Conservation (phyloP, 2,888 invertebrate genomes). For the Chloroclystis v-ata region DNA sequence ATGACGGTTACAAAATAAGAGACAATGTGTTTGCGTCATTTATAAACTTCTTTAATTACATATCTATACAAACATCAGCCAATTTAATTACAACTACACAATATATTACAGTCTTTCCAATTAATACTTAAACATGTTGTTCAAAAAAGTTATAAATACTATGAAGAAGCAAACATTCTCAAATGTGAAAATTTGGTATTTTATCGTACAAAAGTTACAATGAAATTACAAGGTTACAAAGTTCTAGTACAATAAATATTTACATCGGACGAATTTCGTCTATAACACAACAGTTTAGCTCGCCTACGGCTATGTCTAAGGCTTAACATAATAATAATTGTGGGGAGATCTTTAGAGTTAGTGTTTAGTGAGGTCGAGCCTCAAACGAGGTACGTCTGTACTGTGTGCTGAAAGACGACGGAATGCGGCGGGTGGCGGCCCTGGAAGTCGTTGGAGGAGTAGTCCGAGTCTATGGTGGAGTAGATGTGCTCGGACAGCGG, state of each 20-base stretch:
- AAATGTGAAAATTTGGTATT: slow-evolving; percentile 77
- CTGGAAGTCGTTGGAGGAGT: slow-evolving; percentile 81
- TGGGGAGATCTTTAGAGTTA: slow-evolving; percentile 59
- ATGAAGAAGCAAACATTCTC: slow-evolving; percentile 66
- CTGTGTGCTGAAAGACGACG: slow-evolving; percentile 70
- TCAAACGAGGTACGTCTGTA: slow-evolving; percentile 72
- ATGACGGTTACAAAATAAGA: slow-evolving; percentile 29
- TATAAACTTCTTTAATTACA: slow-evolving; percentile 73
- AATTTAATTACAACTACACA: slow-evolving; percentile 70
- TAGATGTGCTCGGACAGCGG: slow-evolving; percentile 93
- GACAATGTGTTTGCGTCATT: slow-evolving; percentile 41
- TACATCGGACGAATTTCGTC: slow-evolving; percentile 60
- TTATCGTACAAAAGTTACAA: slow-evolving; percentile 75
- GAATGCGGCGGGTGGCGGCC: slow-evolving; percentile 67
- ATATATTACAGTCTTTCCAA: slow-evolving; percentile 77
- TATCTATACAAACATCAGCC: slow-evolving; percentile 75
- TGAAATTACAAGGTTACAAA: slow-evolving; percentile 47
- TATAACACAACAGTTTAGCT: slow-evolving; percentile 58
- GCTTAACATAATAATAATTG: slow-evolving; percentile 47
- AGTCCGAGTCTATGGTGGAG: slow-evolving; percentile 93
- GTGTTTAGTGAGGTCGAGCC: slow-evolving; percentile 39
- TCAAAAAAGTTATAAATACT: slow-evolving; percentile 62
- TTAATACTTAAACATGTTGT: slow-evolving; percentile 70
- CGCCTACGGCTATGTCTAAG: slow-evolving; percentile 57
- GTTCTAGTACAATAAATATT: slow-evolving; percentile 53